These are phyloP conservation scores for Patiria pectinifera DNA, from an alignment of 53 echinoderm and acorn worm species.

Conservation along the genomic window DNA sequence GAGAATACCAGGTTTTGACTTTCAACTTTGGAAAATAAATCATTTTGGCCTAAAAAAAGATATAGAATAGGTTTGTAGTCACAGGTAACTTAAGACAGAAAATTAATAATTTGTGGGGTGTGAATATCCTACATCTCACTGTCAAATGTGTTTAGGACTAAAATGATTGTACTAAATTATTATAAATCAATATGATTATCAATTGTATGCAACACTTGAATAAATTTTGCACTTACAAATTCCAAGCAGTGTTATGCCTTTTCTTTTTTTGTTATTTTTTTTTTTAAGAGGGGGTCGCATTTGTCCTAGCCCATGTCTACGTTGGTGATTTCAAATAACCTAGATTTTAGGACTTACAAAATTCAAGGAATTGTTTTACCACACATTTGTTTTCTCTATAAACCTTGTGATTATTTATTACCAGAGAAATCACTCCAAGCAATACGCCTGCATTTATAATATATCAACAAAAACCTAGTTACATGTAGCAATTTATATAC, in stretches of 20 bases:
- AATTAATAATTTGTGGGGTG: too few species aligned
- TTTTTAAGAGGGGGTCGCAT: too few species aligned
- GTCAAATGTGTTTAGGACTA: not conserved
- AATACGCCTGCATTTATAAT: constrained; percentile 9
- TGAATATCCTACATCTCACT: not conserved
- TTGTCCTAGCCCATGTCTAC: too few species aligned
- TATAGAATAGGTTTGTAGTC: too few species aligned
- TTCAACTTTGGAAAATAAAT: too few species aligned
- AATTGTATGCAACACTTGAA: not conserved
- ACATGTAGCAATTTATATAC: constrained; percentile 49
- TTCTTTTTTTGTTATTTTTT: not conserved
- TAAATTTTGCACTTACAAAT: not conserved
- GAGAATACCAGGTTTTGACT: too few species aligned
- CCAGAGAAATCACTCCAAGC: constrained; percentile 39
- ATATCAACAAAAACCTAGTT: not conserved
- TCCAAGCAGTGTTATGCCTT: not conserved
- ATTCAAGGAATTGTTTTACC: not conserved
- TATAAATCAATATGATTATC: not conserved
- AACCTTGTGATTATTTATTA: constrained; percentile 41
- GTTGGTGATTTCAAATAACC: too few species aligned
- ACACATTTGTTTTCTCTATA: not conserved
- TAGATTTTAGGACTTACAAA: not conserved
- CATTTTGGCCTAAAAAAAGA: too few species aligned
- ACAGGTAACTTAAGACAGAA: too few species aligned
- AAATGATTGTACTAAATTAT: not conserved